Conservation (phyloP, 2,888 invertebrate genomes). For the Torymus aiolomorphi region DNA sequence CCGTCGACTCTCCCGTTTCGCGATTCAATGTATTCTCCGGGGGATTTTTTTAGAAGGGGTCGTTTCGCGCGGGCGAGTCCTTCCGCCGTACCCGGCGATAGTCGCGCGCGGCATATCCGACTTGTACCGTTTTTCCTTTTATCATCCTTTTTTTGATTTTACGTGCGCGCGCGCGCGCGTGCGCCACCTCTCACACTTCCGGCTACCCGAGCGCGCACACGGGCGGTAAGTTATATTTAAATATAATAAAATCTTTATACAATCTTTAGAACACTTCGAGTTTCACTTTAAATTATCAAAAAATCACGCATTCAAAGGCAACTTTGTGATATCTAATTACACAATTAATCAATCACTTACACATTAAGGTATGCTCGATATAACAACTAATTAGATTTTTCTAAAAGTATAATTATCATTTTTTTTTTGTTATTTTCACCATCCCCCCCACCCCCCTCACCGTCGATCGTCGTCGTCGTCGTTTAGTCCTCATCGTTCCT, state of each 20-base stretch:
- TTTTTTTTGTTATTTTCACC: constrained; percentile 17
- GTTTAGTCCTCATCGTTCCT: neutral
- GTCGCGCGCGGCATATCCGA: constrained; percentile 17
- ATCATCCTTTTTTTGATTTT: constrained; percentile 49
- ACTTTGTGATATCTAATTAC: constrained; percentile 59
- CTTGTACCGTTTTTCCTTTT: constrained; percentile 17
- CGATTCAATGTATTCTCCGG: neutral
- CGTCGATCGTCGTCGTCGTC: constrained; percentile 2
- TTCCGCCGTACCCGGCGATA: constrained; percentile 20
- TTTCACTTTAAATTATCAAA: constrained; percentile 58
- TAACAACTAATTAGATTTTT: constrained; percentile 58
- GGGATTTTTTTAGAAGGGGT: too few relatives aligned
- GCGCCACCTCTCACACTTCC: neutral
- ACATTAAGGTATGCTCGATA: constrained; percentile 50
- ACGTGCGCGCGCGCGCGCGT: constrained; percentile 44
- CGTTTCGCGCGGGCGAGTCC: neutral
- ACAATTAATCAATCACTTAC: constrained; percentile 59
- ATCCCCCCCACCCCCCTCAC: neutral
- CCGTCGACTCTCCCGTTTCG: constrained; percentile 39
- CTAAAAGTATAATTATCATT: constrained; percentile 57
- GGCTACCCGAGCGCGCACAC: constrained; percentile 39
- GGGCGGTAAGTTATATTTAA: constrained; percentile 55
- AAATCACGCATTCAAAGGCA: constrained; percentile 59
- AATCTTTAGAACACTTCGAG: constrained; percentile 57
- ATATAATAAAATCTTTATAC: constrained; percentile 59